A percentile compares a stretch with the other conserved stretches of the same genome.
phyloP scores from a whole-genome alignment of 2,113 vertebrate species.

The Paracyprichromis sp. region DNA sequence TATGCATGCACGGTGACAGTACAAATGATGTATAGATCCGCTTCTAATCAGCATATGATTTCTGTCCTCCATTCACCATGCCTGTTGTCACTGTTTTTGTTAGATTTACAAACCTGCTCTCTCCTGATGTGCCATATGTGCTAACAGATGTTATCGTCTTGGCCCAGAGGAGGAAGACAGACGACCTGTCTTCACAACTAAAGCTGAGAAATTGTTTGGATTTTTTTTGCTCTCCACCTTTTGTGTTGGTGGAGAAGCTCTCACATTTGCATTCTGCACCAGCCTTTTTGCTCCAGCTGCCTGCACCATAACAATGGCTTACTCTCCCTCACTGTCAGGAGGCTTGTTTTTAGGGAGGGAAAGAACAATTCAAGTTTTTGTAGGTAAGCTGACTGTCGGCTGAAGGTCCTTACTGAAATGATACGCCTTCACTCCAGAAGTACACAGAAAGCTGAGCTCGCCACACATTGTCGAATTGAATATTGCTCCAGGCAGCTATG shows the following conservation, averaged over 20 bases:
- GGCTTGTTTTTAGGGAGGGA: slow-evolving; percentile 12
- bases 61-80: slow-evolving; percentile 31
- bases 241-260: background rate
- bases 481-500: background rate
- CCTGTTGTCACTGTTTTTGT: slow-evolving; percentile 56
- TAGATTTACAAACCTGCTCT: slow-evolving; percentile 61
- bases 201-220: slow-evolving; percentile 63
- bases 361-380: background rate
- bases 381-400: background rate
- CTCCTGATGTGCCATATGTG: slow-evolving; percentile 63
- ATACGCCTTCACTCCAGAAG: background rate
- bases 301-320: slow-evolving; percentile 29
- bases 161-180: slow-evolving; percentile 65
- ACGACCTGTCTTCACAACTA: slow-evolving; percentile 69
- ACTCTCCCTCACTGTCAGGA: slow-evolving; percentile 30
- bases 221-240: background rate
- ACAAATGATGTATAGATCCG: slow-evolving; percentile 14
- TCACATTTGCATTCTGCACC: slow-evolving; percentile 54
- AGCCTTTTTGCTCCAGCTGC: slow-evolving; percentile 38
- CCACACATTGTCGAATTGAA: background rate
- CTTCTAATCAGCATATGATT: slow-evolving; percentile 47
- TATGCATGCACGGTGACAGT: background rate
- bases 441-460: background rate
- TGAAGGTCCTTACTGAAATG: background rate
- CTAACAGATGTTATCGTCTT: slow-evolving; percentile 68